Conservation (phyloP, 2,113 vertebrate species). For the Eulacestoma nigropectus region DNA sequence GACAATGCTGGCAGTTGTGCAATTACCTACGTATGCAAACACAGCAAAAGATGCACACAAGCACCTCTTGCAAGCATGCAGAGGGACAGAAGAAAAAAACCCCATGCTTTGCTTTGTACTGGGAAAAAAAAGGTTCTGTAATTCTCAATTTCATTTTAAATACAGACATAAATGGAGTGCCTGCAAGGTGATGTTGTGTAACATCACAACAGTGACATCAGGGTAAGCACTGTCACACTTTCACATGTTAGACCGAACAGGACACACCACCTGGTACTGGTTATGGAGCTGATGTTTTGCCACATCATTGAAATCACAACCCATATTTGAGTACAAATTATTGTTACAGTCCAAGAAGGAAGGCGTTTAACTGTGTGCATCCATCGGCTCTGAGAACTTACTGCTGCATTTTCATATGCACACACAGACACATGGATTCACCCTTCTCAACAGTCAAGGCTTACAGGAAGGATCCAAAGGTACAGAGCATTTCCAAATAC, state of each 20-base stretch:
- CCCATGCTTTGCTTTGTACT: background rate
- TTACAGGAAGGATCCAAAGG: background rate
- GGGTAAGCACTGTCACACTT: background rate
- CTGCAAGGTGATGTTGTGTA: rapidly evolving
- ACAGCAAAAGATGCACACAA: background rate
- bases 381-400: rapidly evolving
- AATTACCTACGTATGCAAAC: background rate
- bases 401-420: background rate
- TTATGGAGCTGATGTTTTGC: background rate
- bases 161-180: background rate
- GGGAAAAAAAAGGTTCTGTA: background rate
- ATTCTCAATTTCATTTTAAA: background rate
- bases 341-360: background rate
- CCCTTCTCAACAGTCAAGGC: background rate
- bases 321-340: background rate
- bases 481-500: background rate
- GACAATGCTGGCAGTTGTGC: background rate
- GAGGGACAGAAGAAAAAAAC: background rate
- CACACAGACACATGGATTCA: background rate
- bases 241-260: background rate
- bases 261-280: rapidly evolving
- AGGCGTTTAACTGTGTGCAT: background rate
- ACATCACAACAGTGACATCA: background rate
- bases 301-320: background rate
- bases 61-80: background rate